A percentile compares a stretch with the other conserved stretches of the same genome.
These are phyloP conservation scores for Drosophila sucinea DNA, from an alignment of 1,140 invertebrate species.

Conservation along the genomic window DNA sequence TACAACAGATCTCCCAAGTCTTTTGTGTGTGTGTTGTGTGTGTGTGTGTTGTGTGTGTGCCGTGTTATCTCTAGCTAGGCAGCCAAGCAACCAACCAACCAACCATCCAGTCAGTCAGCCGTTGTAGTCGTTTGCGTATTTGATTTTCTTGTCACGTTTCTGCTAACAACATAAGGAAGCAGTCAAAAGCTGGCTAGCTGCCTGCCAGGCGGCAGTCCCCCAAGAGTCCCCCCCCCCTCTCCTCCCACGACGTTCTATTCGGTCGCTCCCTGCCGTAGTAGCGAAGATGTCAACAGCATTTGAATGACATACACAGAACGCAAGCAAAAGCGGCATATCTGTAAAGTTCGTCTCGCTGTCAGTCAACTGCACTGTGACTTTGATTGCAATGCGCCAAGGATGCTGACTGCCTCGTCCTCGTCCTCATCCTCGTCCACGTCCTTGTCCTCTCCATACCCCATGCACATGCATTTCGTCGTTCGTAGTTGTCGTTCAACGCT, in stretches of 20 bases:
- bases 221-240: conserved; percentile 8
- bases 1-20: conserved; percentile 12
- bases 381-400: conserved; percentile 78
- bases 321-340: conserved; percentile 45
- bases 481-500: conserved; percentile 36
- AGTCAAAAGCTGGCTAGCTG: conserved; percentile 64
- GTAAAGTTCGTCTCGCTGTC: conserved; percentile 66
- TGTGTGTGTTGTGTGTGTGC: conserved; percentile 25
- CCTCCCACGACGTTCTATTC: too few relatives aligned
- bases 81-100: conserved; percentile 4
- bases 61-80: conserved; percentile 23
- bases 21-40: conserved; percentile 25
- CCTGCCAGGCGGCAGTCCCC: conserved; percentile 30
- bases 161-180: conserved; percentile 81
- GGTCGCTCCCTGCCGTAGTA: background rate
- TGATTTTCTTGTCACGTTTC: conserved; percentile 80
- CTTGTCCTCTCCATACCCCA: conserved; percentile 1
- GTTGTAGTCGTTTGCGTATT: conserved; percentile 70
- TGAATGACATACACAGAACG: conserved; percentile 60
- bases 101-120: background rate
- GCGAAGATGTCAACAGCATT: conserved; percentile 70
- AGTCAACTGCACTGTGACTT: conserved; percentile 64
- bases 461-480: background rate
- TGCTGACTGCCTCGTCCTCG: conserved; percentile 23
- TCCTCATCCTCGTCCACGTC: background rate